Percentiles rank a stretch among this genome's conserved stretches.
phyloP scores from a whole-genome alignment of 1,140 invertebrate species.

The Tribolium castaneum region DNA sequence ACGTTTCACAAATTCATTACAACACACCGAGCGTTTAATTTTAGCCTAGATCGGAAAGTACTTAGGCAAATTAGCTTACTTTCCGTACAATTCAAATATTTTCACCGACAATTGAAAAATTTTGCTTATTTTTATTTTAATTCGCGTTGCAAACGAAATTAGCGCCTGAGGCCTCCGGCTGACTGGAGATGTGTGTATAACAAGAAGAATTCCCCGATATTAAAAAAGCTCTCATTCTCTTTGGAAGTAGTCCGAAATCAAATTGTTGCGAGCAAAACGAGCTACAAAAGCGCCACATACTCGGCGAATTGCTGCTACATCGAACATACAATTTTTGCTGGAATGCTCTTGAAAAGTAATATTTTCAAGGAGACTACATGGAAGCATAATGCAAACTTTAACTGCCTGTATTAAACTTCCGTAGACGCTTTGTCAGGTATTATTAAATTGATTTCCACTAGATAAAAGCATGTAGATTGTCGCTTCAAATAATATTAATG shows the following conservation, averaged over 20 bases:
- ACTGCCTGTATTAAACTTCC: constrained; percentile 25
- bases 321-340: background rate
- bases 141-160: background rate
- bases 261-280: background rate
- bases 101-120: no score
- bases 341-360: background rate
- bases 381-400: background rate
- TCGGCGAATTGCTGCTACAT: background rate
- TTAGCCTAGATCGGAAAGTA: background rate
- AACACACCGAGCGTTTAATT: background rate
- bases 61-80: background rate
- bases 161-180: background rate
- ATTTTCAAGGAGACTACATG: background rate
- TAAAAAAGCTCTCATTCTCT: background rate
- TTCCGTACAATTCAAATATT: background rate
- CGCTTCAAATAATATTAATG: constrained; percentile 26
- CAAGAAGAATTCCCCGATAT: no score
- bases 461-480: constrained; percentile 7
- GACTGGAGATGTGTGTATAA: background rate
- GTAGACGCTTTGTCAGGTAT: constrained; percentile 16
- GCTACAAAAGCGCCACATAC: background rate
- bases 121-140: no score
- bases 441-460: constrained; percentile 14
- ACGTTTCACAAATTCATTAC: background rate
- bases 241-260: background rate